A percentile compares a stretch with the other conserved stretches of the same genome.
These are phyloP conservation scores for Lacerta viridis DNA, from an alignment of 2,797 vertebrate genomes.

Conservation along the genomic window DNA sequence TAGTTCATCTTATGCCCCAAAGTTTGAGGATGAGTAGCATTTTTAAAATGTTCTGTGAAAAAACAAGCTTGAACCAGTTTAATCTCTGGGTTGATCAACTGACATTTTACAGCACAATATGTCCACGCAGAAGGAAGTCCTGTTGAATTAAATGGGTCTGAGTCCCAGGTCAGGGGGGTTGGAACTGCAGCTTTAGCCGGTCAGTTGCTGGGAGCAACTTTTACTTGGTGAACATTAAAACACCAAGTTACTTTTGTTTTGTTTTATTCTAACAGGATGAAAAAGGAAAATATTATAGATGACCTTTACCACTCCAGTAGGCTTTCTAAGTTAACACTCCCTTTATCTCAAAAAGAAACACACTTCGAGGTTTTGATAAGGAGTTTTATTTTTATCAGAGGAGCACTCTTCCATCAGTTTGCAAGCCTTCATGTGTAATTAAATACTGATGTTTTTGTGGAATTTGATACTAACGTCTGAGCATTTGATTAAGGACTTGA, in stretches of 20 bases:
- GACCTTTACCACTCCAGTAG: not conserved
- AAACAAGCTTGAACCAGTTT: not conserved
- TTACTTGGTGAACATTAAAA: not conserved
- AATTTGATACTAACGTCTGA: not conserved
- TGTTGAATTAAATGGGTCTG: too few species aligned
- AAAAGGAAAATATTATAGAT: not conserved
- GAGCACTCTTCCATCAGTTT: not conserved
- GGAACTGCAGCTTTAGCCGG: not conserved
- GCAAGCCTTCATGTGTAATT: not conserved
- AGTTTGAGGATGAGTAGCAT: not conserved
- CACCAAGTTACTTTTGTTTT: not conserved
- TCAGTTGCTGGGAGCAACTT: not conserved
- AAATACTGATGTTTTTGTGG: not conserved
- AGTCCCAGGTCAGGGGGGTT: too few species aligned
- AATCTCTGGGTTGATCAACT: not conserved
- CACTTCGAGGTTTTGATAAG: not conserved
- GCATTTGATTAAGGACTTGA: not conserved
- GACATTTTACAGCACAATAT: not conserved
- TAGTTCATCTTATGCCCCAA: not conserved
- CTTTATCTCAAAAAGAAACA: not conserved
- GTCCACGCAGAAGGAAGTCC: not conserved
- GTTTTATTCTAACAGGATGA: not conserved
- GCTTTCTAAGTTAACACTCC: not conserved
- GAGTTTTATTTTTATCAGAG: not conserved
- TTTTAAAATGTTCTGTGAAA: not conserved